Evolutionary conservation across 2,113 vertebrate genomes (phyloP).

Genomic region (Calonectris borealis): DNA sequence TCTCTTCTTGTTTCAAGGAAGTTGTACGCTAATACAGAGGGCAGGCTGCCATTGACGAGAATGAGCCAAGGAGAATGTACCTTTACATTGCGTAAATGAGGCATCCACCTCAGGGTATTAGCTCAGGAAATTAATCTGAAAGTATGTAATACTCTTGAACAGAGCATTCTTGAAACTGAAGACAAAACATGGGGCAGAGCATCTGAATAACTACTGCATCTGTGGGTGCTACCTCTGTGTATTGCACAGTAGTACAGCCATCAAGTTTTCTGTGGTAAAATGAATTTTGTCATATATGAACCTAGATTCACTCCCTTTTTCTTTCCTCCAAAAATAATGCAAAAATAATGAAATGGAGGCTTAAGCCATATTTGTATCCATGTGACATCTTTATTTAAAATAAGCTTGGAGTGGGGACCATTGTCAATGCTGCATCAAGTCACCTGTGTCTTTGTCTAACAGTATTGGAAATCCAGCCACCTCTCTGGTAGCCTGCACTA

Average conservation of each 20-base stretch:
- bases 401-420: not conserved
- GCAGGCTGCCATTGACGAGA: constrained; percentile 11
- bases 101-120: not conserved
- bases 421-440: not conserved
- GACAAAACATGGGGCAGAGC: not conserved
- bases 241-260: not conserved
- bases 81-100: not conserved
- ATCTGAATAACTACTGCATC: not conserved
- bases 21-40: not conserved
- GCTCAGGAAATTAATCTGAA: not conserved
- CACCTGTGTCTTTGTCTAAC: not conserved
- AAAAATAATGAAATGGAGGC: not conserved
- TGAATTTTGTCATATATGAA: not conserved
- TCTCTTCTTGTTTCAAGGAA: constrained; percentile 13
- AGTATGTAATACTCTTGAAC: not conserved
- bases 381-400: not conserved
- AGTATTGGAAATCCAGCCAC: not conserved
- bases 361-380: not conserved
- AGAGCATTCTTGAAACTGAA: not conserved
- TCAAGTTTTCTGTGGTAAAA: not conserved
- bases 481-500: not conserved
- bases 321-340: not conserved
- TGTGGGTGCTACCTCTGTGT: not conserved
- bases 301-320: not conserved
- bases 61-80: not conserved